phyloP scores from a whole-genome alignment of 1,140 invertebrate genomes.

The Philopotamus ludificatus region DNA sequence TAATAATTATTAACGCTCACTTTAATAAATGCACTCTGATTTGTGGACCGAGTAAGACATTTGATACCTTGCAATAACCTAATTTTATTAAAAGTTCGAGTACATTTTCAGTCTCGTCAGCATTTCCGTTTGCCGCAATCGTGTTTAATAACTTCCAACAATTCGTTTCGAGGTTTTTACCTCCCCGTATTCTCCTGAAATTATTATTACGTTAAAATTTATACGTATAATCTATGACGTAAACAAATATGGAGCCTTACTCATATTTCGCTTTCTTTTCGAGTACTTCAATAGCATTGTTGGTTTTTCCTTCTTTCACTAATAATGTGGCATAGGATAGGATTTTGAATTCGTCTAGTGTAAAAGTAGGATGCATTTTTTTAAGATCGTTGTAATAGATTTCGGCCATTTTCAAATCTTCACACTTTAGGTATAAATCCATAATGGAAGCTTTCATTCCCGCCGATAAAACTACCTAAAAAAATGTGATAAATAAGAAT shows the following conservation, averaged over 20 bases:
- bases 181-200: conserved; percentile 47
- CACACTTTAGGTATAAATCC: conserved; percentile 53
- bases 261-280: conserved; percentile 47
- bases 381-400: conserved; percentile 51
- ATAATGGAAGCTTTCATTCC: conserved; percentile 59
- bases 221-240: too few species aligned
- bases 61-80: conserved; percentile 53
- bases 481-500: conserved; percentile 24
- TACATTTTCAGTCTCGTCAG: conserved; percentile 47
- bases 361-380: conserved; percentile 50
- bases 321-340: conserved; percentile 57
- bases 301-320: conserved; percentile 51
- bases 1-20: conserved; percentile 44
- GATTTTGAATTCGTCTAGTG: conserved; percentile 58
- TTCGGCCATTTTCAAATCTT: conserved; percentile 53
- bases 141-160: conserved; percentile 57
- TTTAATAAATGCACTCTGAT: conserved; percentile 54
- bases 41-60: conserved; percentile 55
- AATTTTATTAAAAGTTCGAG: conserved; percentile 50
- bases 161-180: conserved; percentile 46
- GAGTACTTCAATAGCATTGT: conserved; percentile 53
- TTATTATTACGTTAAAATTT: background rate
- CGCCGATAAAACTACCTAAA: conserved; percentile 52
- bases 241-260: conserved; percentile 41
- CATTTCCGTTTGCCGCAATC: conserved; percentile 45